Evolutionary conservation across 2,113 vertebrate species (phyloP), one percentile per base, ranked within the genome.

Genomic region (Saccopteryx leptura): DNA sequence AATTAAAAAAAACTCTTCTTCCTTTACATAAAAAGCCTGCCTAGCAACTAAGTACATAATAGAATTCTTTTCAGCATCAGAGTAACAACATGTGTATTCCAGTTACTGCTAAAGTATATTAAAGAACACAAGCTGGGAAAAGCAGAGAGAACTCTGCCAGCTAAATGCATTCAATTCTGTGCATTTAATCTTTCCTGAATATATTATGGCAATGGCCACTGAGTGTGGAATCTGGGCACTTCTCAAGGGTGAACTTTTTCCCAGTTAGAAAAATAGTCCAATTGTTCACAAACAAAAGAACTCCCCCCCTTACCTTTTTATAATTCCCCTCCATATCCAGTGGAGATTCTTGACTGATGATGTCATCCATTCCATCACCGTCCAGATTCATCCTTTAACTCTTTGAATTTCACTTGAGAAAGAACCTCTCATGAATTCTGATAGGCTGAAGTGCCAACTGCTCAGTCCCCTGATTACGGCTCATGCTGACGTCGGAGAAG

Each of bases 261-360:
- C 33, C 81, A 52, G 68, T 88, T 91, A 96, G 96, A 91, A 96
- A 98, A 97, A 94, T 90, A 82, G 88, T 56, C 78, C 61, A 48
- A 94, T 85, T 91, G 96, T 96, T 94, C 91, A 76, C 90, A 94
- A 91, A 96, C 96, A 98, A 97, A 98, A 85, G 74, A 28, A 48
- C 39, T 71, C 97, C 87, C 98, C 21, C 19, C 95, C 98, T 99
- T 99, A 99, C 99, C 99, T 99, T 99, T 98, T 99, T 99, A 98
- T 99, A 99, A 98, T 98, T 98, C 69, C 99, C 99, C 95, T 97
- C 98, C 76, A 98, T 91, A 95, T 98, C 98, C n/a, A 99, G 97
- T 65, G 83, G 86, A 88, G 98, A 98, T 74, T 98, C 98, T 98
- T 99, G 98, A 95, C 98, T 56, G 98, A 98, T 99, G 99, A 99